These are phyloP conservation scores for Amphipyra berbera DNA, from an alignment of 2,888 invertebrate genomes.

Conservation along the genomic window DNA sequence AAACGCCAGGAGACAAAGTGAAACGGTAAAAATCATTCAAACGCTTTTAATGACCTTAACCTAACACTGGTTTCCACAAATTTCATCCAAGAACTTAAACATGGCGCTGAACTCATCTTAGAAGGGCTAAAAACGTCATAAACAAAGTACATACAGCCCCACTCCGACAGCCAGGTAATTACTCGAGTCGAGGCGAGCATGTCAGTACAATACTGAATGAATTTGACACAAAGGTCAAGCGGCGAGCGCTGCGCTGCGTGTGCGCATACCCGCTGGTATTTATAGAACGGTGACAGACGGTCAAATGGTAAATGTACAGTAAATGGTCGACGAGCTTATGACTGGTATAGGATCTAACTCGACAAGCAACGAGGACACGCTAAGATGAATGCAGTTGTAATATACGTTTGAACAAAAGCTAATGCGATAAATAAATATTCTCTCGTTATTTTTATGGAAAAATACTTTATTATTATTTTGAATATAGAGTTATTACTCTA, in stretches of 20 bases:
- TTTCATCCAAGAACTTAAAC: neutral
- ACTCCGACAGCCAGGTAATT: constrained; percentile 4
- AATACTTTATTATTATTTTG: too few relatives aligned
- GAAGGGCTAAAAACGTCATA: constrained; percentile 5
- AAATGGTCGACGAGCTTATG: constrained; percentile 46
- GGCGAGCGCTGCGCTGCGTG: constrained; percentile 40
- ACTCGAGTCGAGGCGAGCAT: constrained; percentile 33
- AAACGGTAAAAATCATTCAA: too few relatives aligned
- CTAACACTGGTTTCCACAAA: too few relatives aligned
- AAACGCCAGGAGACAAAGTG: too few relatives aligned
- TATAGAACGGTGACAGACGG: constrained; percentile 59
- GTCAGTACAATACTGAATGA: constrained; percentile 57
- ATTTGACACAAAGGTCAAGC: constrained; percentile 65
- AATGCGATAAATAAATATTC: neutral
- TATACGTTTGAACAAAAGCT: neutral
- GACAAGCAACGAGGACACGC: neutral
- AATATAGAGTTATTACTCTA: too few relatives aligned
- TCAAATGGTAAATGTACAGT: constrained; percentile 55
- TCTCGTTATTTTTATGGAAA: too few relatives aligned
- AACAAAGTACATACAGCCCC: constrained; percentile 10
- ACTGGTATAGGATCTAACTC: constrained; percentile 9
- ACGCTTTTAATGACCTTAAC: too few relatives aligned
- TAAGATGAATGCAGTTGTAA: constrained; percentile 1
- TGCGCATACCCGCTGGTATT: constrained; percentile 55
- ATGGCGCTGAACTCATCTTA: neutral